phyloP scores from a whole-genome alignment of 2,888 invertebrate species.

The Thecocarcelia acutangulata region DNA sequence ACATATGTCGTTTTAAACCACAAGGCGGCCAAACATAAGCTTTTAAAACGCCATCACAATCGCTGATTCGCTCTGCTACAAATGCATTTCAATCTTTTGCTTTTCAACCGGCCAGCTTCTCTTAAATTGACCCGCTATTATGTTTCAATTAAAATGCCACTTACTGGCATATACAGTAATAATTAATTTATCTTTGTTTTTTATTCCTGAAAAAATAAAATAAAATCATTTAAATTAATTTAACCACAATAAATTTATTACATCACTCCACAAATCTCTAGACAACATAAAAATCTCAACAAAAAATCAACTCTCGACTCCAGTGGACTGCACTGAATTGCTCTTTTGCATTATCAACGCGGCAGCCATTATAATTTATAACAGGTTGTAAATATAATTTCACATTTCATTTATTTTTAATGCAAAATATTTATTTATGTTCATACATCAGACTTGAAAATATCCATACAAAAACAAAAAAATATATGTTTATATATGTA shows the following conservation, averaged over 20 bases:
- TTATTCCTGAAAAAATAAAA: not conserved
- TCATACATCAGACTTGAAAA: constrained; percentile 50
- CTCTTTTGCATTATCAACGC: constrained; percentile 12
- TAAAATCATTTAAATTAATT: constrained; percentile 21
- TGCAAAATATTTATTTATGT: constrained; percentile 49
- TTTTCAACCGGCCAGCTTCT: no score
- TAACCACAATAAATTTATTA: constrained; percentile 54
- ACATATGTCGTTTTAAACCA: no score
- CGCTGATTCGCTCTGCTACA: no score
- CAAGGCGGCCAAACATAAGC: no score
- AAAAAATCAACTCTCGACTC: constrained; percentile 13
- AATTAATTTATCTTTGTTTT: constrained; percentile 28
- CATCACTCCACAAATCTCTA: constrained; percentile 31
- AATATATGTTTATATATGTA: constrained; percentile 4
- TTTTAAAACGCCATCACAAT: no score
- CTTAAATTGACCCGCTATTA: no score
- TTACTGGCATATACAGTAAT: not conserved
- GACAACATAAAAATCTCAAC: constrained; percentile 31
- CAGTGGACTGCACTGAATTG: constrained; percentile 6
- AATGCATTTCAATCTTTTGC: no score
- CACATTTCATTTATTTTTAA: constrained; percentile 67
- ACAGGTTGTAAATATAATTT: constrained; percentile 68
- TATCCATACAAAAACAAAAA: constrained; percentile 39
- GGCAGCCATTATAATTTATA: constrained; percentile 43
- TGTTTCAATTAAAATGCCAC: no score